Evolutionary conservation across 2,797 vertebrate species (phyloP), one percentile per base, ranked within the genome.

Genomic region (Mormyrops boulengeri): DNA sequence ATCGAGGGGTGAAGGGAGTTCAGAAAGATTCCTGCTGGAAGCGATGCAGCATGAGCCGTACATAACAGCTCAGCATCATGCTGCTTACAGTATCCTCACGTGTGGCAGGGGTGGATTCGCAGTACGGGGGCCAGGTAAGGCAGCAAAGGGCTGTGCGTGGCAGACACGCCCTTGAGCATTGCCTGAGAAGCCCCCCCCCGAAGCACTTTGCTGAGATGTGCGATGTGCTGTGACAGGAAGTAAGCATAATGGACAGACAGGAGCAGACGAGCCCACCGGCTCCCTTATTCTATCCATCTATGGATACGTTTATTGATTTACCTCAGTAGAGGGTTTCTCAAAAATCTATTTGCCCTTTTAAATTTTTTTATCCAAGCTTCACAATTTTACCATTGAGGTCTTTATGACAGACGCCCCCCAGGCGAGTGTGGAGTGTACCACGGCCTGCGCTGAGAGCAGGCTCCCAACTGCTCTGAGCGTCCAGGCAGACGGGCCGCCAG

Each of bases 401-500:
- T 85, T 77, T 47, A 49, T 94, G 93, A 95, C 93, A 94, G 92
- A 91, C 91, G 92, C 93, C 93, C 94, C 94, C 92, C 93, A 30
- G 90, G 90, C 91, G 93, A 93, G 91, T 69, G 92, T 22, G 50
- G 22, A n/a, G 26, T 52, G 84, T 17, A 17, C 14, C n/a, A 2
- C 4, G 55, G 41, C 87, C 26, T 7, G 17, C 47, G 19, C 22
- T 17, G 17, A 57, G 22, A 5, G 84, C 14, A 34, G 44, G 85
- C 34, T 55, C 73, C 22, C 14, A 34, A 85, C 57, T 14, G 91
- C 86, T 62, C 34, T 1, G 9, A 19, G 87, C 91, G 92, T 41
- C 38, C 38, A 9, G 84, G 30, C 62, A n/a, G 85, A 52, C 14
- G 60, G 12, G 8, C 8, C 1, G 19, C 9, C 11, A 41, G 80